phyloP scores from a whole-genome alignment of 2,888 invertebrate genomes.

The Zygaena filipendulae region DNA sequence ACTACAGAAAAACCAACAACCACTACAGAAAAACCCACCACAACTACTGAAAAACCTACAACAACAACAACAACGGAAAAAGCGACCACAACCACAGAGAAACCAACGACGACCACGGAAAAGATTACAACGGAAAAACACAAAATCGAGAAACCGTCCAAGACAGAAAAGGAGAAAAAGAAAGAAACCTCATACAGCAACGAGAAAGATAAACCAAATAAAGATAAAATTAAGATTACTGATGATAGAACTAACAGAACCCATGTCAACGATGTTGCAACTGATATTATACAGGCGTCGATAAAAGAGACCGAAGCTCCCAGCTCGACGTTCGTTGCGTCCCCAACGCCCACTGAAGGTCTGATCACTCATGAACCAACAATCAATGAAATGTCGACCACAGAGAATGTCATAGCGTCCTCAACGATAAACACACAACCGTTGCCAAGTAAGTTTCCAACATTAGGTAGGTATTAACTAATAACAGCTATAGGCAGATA shows the following conservation, averaged over 20 bases:
- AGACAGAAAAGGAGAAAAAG: constrained; percentile 45
- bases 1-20: constrained; percentile 25
- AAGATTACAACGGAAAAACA: constrained; percentile 23
- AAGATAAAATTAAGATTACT: constrained; percentile 27
- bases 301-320: constrained; percentile 26
- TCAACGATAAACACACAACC: constrained; percentile 45
- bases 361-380: constrained; percentile 28
- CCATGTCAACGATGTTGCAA: constrained; percentile 27
- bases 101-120: constrained; percentile 18
- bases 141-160: constrained; percentile 28
- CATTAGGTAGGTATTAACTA: too few relatives aligned
- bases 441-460: constrained; percentile 43
- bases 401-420: constrained; percentile 26
- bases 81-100: constrained; percentile 22
- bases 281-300: constrained; percentile 39
- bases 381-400: constrained; percentile 19
- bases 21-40: constrained; percentile 20
- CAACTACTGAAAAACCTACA: constrained; percentile 21
- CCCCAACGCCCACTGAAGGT: constrained; percentile 48
- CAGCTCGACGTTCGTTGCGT: constrained; percentile 22
- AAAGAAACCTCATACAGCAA: constrained; percentile 28
- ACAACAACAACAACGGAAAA: constrained; percentile 26
- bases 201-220: constrained; percentile 41
- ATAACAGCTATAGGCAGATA: too few relatives aligned
- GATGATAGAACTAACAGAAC: constrained; percentile 23